A percentile compares a stretch with the other conserved stretches of the same genome.
Evolutionary conservation across 2,888 invertebrate species (phyloP).

Genomic region (Gandaritis pyraliata): DNA sequence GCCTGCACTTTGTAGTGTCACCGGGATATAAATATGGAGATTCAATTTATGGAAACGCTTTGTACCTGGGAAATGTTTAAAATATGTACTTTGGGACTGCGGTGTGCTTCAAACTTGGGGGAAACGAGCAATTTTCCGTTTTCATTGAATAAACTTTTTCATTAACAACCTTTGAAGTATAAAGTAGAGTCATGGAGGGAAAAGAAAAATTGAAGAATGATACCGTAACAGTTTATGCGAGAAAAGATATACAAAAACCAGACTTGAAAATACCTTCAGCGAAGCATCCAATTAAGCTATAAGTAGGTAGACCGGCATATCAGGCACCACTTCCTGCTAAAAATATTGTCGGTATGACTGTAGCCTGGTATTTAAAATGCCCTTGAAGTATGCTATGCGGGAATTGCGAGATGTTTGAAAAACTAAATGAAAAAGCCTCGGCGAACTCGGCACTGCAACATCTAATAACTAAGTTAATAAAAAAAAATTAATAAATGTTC

Average conservation of each 20-base stretch:
- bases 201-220: neutral
- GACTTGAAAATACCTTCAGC: constrained; percentile 25
- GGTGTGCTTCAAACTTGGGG: constrained; percentile 30
- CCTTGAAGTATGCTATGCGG: constrained; percentile 36
- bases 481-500: too few species aligned
- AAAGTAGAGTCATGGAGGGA: neutral
- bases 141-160: constrained; percentile 22
- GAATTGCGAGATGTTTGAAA: constrained; percentile 29
- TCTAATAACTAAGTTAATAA: constrained; percentile 26
- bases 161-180: constrained; percentile 5
- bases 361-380: constrained; percentile 30
- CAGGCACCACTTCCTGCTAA: constrained; percentile 37
- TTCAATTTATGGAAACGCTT: constrained; percentile 44
- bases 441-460: constrained; percentile 26
- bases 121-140: constrained; percentile 16
- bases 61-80: constrained; percentile 37
- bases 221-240: too few species aligned
- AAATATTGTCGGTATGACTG: constrained; percentile 39
- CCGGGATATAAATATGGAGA: constrained; percentile 46
- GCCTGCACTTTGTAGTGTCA: constrained; percentile 32
- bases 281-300: constrained; percentile 32
- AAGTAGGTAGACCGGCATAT: constrained; percentile 41
- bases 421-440: constrained; percentile 22
- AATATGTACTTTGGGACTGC: constrained; percentile 44
- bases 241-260: constrained; percentile 7